Conservation (phyloP, 2,888 invertebrate genomes). For the Cremastinae sp. region DNA sequence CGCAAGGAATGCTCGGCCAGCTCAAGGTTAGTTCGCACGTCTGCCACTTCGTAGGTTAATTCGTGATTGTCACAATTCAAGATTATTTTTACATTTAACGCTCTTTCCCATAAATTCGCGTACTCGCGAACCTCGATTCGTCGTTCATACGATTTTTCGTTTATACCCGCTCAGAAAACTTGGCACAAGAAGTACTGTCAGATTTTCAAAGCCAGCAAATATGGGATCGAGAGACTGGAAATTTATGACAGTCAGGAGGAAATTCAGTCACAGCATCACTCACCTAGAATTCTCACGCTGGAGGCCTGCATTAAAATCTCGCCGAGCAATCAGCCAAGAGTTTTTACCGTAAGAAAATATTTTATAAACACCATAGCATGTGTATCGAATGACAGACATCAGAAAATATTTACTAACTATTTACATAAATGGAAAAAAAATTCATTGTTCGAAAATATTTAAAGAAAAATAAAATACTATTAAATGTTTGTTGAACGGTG, state of each 20-base stretch:
- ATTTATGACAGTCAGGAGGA: conserved; percentile 92
- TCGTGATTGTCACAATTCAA: not conserved
- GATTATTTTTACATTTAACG: not conserved
- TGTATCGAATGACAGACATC: no score
- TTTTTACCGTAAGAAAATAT: conserved; percentile 80
- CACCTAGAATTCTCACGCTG: conserved; percentile 88
- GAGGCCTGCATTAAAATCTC: conserved; percentile 93
- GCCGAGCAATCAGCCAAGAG: conserved; percentile 81
- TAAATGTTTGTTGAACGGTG: no score
- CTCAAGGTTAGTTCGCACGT: conserved; percentile 86
- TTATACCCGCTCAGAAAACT: conserved; percentile 89
- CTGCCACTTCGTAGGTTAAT: conserved; percentile 31
- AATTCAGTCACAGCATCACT: conserved; percentile 83
- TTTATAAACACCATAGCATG: not conserved
- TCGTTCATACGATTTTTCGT: no score
- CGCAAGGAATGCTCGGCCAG: conserved; percentile 87
- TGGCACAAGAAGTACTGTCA: conserved; percentile 91
- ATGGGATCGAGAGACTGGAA: conserved; percentile 92
- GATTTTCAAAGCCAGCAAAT: conserved; percentile 90
- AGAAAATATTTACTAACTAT: no score
- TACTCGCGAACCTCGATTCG: not conserved
- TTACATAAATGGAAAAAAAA: no score
- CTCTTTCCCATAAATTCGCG: not conserved
- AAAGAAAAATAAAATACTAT: no score
- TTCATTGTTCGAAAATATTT: no score